Evolutionary conservation across 2,113 vertebrate genomes (phyloP), one percentile per base, ranked within the genome.

Genomic region (Pardalotus punctatus): DNA sequence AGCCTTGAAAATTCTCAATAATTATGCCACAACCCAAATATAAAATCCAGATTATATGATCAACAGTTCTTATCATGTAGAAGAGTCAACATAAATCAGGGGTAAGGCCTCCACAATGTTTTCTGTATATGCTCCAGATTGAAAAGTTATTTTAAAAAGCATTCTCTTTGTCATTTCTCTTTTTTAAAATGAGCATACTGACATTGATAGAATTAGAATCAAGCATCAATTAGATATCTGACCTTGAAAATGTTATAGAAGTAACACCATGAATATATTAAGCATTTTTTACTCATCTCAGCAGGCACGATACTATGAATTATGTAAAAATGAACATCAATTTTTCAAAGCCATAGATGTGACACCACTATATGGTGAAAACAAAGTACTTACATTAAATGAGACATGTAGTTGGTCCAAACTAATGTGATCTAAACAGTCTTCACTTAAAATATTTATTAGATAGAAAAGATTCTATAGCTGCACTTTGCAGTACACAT

Each of bases 191-290:
- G 35, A 93, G 58, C 9, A 56, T 42, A 67, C n/a, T 90, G 89
- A 65, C 64, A 91, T 8, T 62, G 64, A 94, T 9, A 88, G 92
- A 93, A 88, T 80, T 79, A 90, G 64, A 84, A 96, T 86, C 74
- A 90, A 93, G 57, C 24, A 21, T 72, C 92, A 91, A 79, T 94
- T 96, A 95, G 72, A 81, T 45, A 38, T 57, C 50, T 93, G 95
- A 97, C 95, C 95, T 97, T 97, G 95, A 83, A 95, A 96, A 88
- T 56, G 69, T 86, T 87, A 72, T 73, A 91, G 93, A 91, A 93
- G 45, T 56, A 96, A 69, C 2, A 5, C 19, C 14, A 51, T 84
- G 90, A 96, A 93, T 96, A 92, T 22, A 94, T 97, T 93, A 96
- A 86, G 25, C 31, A 31, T 67, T 94, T 85, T 78, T 78, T 57